Base-by-base conservation (phyloP, 2,113 vertebrate species). In the Poeciliopsis occidentalis region DNA sequence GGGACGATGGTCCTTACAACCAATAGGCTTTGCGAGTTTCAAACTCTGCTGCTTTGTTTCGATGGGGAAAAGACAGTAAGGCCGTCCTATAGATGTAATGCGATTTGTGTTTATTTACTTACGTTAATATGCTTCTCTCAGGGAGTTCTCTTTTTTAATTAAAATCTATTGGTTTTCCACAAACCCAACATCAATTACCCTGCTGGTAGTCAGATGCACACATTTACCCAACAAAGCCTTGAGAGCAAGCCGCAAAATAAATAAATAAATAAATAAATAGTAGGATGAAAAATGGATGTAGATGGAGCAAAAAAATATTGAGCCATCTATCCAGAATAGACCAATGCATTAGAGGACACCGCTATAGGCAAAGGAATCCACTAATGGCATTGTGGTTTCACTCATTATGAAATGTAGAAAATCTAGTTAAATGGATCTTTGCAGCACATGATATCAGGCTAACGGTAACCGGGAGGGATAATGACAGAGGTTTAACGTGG, bases 151-250 rank as follows among this genome's bases (percentile, higher is more conserved):
- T 73, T 85, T 78, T 66, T 73, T 85, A 84, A 91, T 90, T 90
- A 87, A 88, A 89, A 82, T 85, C 64, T 81, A 84, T 78, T 67
- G 83, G 77, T 84, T 87, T 85, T 76, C 72, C 80, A 69, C 70
- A 37, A 82, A 82, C 78, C 74, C 71, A 60, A 62, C 75, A 82
- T 85, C 79, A 84, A 81, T 92, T 91, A 85, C 73, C 69, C 60
- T 68, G 64, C 65, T 13, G 1, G 69, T 78, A 85, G 80, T 80
- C 78, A 85, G 80, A 86, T 69, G 73, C 76, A 82, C 74, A 30
- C 66, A 76, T 86, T 84, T 78, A 76, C n/a, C 76, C 77, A 73
- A 70, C 78, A 80, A 79, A 67, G 62, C 67, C 73, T 85, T 72
- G 57, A 81, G 73, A 76, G 84, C 62, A 64, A 85, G 39, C 82